Base-by-base conservation (phyloP, 37 sponge, comb jelly and placozoan genomes). In the Ianthella basta region DNA sequence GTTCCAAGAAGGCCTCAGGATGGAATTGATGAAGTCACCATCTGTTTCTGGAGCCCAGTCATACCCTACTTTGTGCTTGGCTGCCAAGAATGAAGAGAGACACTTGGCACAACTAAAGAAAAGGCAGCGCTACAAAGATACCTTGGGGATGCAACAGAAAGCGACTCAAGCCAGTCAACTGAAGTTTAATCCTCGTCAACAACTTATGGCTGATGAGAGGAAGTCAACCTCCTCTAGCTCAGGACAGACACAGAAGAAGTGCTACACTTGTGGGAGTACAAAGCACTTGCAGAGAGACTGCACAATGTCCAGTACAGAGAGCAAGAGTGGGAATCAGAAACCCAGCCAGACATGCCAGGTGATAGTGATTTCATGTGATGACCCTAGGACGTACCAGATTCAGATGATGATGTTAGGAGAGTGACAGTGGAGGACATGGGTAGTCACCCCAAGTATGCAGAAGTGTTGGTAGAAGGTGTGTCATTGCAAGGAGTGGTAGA, bases 21-120 rank as follows among this genome's bases (percentile, higher is more conserved):
- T 72, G 41, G 55, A 64, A 33, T 37, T 66, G 35, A 80, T 87
- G 82, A 74, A 57, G 41, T 24, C 73, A n/a, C 79, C 88, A 40
- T 81, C 88, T 60, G 88, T 87, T 20, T 89, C 85, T 8, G 89
- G 89, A 54, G 84, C 84, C 1, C 41, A 12, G 72, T 27, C 77
- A 24, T 87, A 87, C 15, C 50, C 34, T 10, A 74, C 82, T 23
- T 37, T 87, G 73, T 87, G 88, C 63, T 56, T 75, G 50, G 82
- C 88, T 44, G 82, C 88, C 29, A 66, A 44, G 55, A 82, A 60
- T 72, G 88, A 87, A 30, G 88, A 89, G 72, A 61, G 61, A 38
- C 78, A 80, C 12, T 79, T 57, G 75, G 21, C 55, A 35, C 83
- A 87, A 27, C 72, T 87, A 54, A 12, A 27, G 61, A 79, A 64